These are phyloP conservation scores for Actinopyga echinites DNA, from an alignment of 53 echinoderm and acorn worm species.

Conservation along the genomic window DNA sequence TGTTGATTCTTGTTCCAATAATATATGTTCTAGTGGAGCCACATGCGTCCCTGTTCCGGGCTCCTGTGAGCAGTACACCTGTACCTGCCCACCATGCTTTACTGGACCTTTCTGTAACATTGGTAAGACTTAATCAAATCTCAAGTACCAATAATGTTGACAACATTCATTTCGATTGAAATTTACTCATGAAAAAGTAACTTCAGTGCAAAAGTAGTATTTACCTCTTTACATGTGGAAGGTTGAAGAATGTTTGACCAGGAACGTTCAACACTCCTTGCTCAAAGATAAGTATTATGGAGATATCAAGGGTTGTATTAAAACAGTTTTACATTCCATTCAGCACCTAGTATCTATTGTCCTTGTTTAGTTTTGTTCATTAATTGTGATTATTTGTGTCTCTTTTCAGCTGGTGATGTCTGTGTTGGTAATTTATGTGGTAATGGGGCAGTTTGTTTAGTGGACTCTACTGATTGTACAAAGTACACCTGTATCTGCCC, in stretches of 20 bases:
- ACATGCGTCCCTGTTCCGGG: constrained; percentile 59
- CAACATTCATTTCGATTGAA: background rate
- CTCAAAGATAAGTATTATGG: no score
- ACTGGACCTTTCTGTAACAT: constrained; percentile 71
- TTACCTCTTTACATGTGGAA: background rate
- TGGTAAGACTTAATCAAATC: background rate
- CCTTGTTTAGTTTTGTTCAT: no score
- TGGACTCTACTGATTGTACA: constrained; percentile 55
- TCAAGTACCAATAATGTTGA: background rate
- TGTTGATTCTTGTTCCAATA: background rate
- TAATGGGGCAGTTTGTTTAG: constrained; percentile 75
- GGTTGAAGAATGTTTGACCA: no score
- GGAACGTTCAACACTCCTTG: no score
- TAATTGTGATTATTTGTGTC: no score
- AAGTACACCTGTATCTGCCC: constrained; percentile 83
- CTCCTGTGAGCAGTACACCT: constrained; percentile 75
- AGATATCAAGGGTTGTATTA: no score
- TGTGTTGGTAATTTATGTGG: constrained; percentile 75
- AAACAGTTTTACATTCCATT: no score
- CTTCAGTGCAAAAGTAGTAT: background rate
- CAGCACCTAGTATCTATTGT: no score
- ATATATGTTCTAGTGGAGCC: constrained; percentile 54
- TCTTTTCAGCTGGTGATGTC: constrained; percentile 59
- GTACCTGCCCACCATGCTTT: constrained; percentile 77
- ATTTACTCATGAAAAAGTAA: background rate